Conservation (phyloP, 2,113 vertebrate genomes). For the Lepisosteus osseus region DNA sequence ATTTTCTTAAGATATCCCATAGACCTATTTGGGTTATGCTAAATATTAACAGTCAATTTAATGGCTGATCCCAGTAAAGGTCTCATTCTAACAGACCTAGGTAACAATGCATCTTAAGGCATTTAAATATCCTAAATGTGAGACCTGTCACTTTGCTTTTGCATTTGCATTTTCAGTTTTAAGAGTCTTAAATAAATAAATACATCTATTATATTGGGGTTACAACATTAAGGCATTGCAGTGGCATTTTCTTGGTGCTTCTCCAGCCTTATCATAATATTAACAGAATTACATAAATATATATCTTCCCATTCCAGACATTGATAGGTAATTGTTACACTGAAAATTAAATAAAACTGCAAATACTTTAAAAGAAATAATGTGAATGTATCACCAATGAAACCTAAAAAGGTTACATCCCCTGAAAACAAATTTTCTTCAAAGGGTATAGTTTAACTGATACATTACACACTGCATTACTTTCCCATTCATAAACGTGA, state of each 20-base stretch:
- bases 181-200: constrained; percentile 61
- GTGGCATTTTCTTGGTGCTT: constrained; percentile 54
- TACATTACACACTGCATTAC: constrained; percentile 21
- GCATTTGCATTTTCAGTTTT: constrained; percentile 23
- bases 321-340: constrained; percentile 33
- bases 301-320: constrained; percentile 37
- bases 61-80: not conserved
- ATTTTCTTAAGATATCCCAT: too few species aligned
- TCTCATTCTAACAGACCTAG: not conserved
- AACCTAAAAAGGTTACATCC: constrained; percentile 9
- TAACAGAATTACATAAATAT: not conserved
- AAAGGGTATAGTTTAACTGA: constrained; percentile 11
- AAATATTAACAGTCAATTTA: not conserved
- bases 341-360: constrained; percentile 43
- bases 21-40: not conserved
- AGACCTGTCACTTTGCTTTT: constrained; percentile 13
- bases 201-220: constrained; percentile 42
- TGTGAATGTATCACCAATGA: constrained; percentile 10
- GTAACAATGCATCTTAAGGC: constrained; percentile 49
- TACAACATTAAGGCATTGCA: constrained; percentile 72
- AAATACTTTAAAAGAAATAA: constrained; percentile 24
- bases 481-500: not conserved
- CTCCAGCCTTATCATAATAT: constrained; percentile 25
- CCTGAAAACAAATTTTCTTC: constrained; percentile 26
- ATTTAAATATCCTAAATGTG: constrained; percentile 28